Conservation (phyloP, 2,113 vertebrate genomes). For the Gallinago undulata region DNA sequence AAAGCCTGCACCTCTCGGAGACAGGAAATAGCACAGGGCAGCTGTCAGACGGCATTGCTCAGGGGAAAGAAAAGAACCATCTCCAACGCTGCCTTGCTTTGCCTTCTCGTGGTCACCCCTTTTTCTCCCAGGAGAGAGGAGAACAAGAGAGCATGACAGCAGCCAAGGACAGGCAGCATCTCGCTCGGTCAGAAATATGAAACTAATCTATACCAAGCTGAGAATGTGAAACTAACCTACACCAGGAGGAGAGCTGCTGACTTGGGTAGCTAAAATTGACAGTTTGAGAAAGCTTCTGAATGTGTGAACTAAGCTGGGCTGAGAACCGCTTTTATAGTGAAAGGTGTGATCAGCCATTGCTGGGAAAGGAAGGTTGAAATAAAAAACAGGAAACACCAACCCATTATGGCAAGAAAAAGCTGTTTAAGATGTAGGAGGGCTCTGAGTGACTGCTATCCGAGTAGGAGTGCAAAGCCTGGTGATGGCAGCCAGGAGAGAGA, state of each 20-base stretch:
- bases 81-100: background rate
- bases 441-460: background rate
- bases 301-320: conserved; percentile 2
- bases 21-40: background rate
- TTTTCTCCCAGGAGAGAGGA: background rate
- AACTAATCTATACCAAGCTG: conserved; percentile 14
- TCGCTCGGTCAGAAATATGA: conserved; percentile 3
- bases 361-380: background rate
- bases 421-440: background rate
- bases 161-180: background rate
- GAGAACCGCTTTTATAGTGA: background rate
- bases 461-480: background rate
- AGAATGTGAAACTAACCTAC: background rate
- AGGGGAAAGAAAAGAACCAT: background rate
- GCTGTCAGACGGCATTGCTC: background rate
- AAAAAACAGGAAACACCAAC: background rate
- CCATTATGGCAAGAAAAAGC: background rate
- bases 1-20: background rate
- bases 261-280: conserved; percentile 27
- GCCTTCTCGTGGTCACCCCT: accelerated
- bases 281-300: background rate
- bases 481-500: background rate
- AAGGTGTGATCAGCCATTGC: background rate
- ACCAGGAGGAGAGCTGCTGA: background rate
- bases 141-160: background rate